Evolutionary conservation across 2,113 vertebrate species (phyloP), one percentile per base, ranked within the genome.

Genomic region (Indicator maculatus): DNA sequence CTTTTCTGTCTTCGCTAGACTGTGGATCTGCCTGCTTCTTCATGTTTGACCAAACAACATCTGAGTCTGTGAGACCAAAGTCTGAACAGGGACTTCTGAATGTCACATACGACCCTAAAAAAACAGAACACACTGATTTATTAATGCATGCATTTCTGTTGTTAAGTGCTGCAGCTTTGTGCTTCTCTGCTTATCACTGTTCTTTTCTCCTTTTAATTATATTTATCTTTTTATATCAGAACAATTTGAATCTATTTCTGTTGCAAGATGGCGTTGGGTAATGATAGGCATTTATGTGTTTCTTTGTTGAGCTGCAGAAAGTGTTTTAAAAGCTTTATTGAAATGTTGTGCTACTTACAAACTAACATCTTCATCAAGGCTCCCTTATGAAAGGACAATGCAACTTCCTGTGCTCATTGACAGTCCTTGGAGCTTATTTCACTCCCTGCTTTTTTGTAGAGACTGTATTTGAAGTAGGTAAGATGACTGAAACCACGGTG

Each of bases 381-480:
- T 96, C 63, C 36, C 90, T 97, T 83, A 95, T 65, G 75, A 84
- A 92, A 85, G 89, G 81, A 96, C 73, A 89, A 33, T 84, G 36
- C 45, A 84, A 44, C 63, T 96, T 74, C 94, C 73, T 24, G 63
- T 83, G 89, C 67, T 81, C 58, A 39, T 56, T 82, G 74, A 76
- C 52, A 82, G 58, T 87, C 33, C 52, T 87, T 74, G 52, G 75
- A 93, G 53, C 79, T 96, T 96, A 82, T 69, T 94, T 76, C 47
- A 67, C 56, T 90, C 91, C 50, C 75, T 52, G 19, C 31, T 85
- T 83, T 91, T 89, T 93, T 65, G 38, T 10, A 24, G 81, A 89
- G 72, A 41, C 61, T 89, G 8, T 90, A 36, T 96, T 97, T 93
- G 87, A 95, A 81, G 52, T 81, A 91, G 77, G 78, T 94, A 96